Conservation (phyloP, 2,113 vertebrate species). For the Hiodon tergisus region DNA sequence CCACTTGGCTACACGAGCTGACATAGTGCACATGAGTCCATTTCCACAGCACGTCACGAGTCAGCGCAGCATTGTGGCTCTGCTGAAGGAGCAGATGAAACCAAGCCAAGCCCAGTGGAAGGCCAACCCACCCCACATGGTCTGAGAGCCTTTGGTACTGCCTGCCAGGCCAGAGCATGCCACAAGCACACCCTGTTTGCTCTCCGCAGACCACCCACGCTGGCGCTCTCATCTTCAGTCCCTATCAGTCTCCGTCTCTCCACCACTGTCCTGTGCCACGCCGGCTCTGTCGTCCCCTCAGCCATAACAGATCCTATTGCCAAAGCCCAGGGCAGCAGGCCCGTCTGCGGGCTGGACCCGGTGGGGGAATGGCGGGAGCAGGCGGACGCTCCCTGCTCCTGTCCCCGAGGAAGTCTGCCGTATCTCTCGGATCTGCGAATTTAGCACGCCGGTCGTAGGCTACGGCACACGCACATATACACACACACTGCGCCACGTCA, state of each 20-base stretch:
- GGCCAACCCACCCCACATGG: no score
- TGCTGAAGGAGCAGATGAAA: neutral
- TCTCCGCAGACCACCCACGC: conserved; percentile 7
- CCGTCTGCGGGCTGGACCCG: conserved; percentile 1
- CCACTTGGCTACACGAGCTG: no score
- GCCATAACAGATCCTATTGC: conserved; percentile 20
- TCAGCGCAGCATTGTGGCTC: neutral
- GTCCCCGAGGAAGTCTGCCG: neutral
- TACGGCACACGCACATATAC: neutral
- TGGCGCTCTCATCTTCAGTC: neutral
- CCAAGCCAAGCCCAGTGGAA: neutral
- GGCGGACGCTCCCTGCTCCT: neutral
- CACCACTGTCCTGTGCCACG: neutral
- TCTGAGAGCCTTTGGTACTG: conserved; percentile 2
- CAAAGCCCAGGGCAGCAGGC: conserved; percentile 11
- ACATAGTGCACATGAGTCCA: no score
- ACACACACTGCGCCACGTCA: neutral
- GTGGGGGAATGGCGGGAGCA: conserved; percentile 12
- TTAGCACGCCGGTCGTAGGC: neutral
- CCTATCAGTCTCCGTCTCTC: neutral
- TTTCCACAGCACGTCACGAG: no score
- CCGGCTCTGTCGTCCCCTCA: neutral
- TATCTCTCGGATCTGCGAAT: conserved; percentile 17
- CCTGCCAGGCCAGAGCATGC: neutral
- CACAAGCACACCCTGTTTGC: neutral